These are phyloP conservation scores for Agrotis exclamationis DNA, from an alignment of 2,888 invertebrate genomes.

Conservation along the genomic window DNA sequence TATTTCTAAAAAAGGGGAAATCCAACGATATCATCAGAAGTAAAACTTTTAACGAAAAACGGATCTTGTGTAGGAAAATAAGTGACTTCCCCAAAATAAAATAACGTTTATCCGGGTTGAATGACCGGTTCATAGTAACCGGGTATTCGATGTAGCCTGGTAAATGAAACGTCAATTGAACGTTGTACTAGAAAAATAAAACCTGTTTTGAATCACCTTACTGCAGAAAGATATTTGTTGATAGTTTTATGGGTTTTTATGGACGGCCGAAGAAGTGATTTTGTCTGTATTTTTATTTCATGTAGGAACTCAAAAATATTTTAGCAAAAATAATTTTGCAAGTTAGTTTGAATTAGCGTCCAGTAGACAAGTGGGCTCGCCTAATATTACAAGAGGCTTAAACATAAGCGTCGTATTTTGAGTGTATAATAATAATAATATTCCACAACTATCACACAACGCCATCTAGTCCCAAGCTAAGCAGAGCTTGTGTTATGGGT, in stretches of 20 bases:
- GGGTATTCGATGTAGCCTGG: slow-evolving; percentile 50
- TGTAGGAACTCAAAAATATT: too few species aligned
- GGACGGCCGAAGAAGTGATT: background rate
- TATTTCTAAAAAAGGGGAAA: too few species aligned
- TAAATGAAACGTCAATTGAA: slow-evolving; percentile 63
- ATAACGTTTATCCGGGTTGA: slow-evolving; percentile 53
- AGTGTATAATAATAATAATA: too few species aligned
- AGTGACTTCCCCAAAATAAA: slow-evolving; percentile 53
- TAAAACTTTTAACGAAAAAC: slow-evolving; percentile 49
- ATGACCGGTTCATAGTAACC: slow-evolving; percentile 39
- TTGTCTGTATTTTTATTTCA: background rate
- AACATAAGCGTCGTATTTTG: too few species aligned
- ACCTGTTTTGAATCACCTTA: slow-evolving; percentile 61
- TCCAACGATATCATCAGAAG: slow-evolving; percentile 12
- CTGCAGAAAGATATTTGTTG: slow-evolving; percentile 43
- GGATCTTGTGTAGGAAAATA: slow-evolving; percentile 45
- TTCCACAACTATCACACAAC: too few species aligned
- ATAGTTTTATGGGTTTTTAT: slow-evolving; percentile 25
- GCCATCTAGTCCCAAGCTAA: too few species aligned
- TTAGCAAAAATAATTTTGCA: too few species aligned
- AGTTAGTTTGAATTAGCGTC: too few species aligned
- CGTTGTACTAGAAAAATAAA: slow-evolving; percentile 59
- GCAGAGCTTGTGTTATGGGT: too few species aligned
- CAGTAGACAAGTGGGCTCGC: too few species aligned
- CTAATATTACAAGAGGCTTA: too few species aligned